Conservation (phyloP, 2,797 vertebrate genomes). For the Sus cebifrons region DNA sequence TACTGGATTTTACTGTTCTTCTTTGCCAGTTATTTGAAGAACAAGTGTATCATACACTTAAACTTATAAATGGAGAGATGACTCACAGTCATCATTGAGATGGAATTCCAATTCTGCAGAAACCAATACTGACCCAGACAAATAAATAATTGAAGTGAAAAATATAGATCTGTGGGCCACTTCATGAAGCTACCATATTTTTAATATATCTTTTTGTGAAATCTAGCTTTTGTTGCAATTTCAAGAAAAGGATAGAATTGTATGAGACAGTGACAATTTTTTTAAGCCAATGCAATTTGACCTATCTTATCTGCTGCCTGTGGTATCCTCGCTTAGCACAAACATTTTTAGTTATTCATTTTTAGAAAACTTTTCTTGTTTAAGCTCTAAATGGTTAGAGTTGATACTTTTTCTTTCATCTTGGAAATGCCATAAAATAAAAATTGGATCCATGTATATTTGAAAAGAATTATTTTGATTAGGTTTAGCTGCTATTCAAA, state of each 20-base stretch:
- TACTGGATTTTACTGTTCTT: neutral
- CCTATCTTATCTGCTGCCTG: neutral
- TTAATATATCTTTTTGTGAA: neutral
- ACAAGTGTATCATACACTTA: neutral
- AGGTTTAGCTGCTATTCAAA: neutral
- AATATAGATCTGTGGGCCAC: neutral
- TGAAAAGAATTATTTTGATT: neutral
- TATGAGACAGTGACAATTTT: neutral
- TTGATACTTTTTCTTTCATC: neutral
- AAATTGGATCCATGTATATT: conserved; percentile 18
- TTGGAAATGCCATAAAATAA: neutral
- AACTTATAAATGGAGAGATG: neutral
- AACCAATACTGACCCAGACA: neutral
- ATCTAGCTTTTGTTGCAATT: neutral
- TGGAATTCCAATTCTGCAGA: neutral
- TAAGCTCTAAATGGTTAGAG: neutral
- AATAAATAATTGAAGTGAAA: neutral
- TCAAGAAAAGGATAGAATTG: neutral
- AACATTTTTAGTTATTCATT: neutral
- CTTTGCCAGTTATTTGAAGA: neutral
- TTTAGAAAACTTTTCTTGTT: neutral
- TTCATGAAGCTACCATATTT: neutral
- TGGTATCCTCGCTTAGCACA: neutral
- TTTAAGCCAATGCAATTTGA: neutral
- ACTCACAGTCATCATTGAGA: neutral